Percentiles rank a stretch among this genome's conserved stretches.
Conservation (phyloP, 2,888 invertebrate species). For the Frankliniella intonsa region DNA sequence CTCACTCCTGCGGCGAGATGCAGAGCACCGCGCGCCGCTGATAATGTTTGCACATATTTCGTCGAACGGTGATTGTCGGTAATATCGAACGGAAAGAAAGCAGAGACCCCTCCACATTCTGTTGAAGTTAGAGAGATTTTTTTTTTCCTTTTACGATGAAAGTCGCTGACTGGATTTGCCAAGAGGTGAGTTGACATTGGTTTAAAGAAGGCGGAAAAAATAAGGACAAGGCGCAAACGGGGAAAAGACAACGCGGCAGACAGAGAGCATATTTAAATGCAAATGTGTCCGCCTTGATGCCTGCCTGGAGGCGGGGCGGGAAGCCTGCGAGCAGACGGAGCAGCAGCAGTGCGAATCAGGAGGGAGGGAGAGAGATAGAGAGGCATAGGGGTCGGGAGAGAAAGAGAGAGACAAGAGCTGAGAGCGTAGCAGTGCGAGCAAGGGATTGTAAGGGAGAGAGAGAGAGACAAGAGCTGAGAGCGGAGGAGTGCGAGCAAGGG, state of each 20-base stretch:
- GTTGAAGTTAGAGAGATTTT: too few relatives aligned
- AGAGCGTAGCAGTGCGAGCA: too few relatives aligned
- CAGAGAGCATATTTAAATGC: background rate
- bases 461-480: background rate
- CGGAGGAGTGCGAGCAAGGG: background rate
- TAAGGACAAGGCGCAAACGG: background rate
- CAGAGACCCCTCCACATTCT: too few relatives aligned
- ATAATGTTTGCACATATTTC: too few relatives aligned
- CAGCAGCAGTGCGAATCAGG: background rate
- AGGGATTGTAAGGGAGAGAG: background rate
- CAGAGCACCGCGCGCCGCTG: too few relatives aligned
- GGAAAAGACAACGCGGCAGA: background rate
- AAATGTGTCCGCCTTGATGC: background rate
- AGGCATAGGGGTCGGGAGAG: background rate
- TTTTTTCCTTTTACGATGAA: too few relatives aligned
- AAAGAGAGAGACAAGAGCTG: background rate
- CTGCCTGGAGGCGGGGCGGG: too few relatives aligned
- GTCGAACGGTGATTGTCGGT: too few relatives aligned
- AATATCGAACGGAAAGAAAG: too few relatives aligned
- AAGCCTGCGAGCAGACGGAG: background rate
- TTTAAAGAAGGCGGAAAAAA: background rate
- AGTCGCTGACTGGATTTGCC: too few relatives aligned
- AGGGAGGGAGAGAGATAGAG: constrained; percentile 14
- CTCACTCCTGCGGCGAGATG: too few relatives aligned
- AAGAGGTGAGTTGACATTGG: too few relatives aligned